These are phyloP conservation scores for Entelurus aequoreus DNA, from an alignment of 2,113 vertebrate species.

Conservation along the genomic window DNA sequence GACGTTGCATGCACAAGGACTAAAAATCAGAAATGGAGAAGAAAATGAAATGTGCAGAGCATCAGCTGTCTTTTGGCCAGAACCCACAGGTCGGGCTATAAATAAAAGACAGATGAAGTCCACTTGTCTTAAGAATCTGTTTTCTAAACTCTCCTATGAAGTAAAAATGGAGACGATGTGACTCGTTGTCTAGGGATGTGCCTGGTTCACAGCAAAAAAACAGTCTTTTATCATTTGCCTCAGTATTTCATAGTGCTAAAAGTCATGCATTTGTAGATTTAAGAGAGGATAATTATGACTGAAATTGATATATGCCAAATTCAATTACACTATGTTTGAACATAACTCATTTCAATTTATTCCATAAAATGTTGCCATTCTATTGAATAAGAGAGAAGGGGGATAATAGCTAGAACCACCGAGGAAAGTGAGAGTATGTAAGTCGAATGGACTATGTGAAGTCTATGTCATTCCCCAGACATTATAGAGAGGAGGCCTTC, in stretches of 20 bases:
- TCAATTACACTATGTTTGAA: background rate
- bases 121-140: slow-evolving; percentile 53
- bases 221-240: background rate
- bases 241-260: background rate
- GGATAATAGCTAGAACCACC: slow-evolving; percentile 5
- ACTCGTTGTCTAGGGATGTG: slow-evolving; percentile 5
- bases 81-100: slow-evolving; percentile 56
- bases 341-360: background rate
- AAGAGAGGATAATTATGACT: background rate
- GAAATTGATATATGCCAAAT: background rate
- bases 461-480: slow-evolving; percentile 42
- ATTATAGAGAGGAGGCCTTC: slow-evolving; percentile 24
- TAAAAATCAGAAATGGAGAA: slow-evolving; percentile 38
- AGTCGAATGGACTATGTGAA: slow-evolving; percentile 33
- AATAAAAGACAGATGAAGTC: slow-evolving; percentile 62
- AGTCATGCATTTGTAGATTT: background rate
- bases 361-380: slow-evolving; percentile 6
- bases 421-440: slow-evolving; percentile 29
- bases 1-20: no score
- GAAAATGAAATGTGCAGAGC: slow-evolving; percentile 51
- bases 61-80: slow-evolving; percentile 58
- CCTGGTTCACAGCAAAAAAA: background rate
- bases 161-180: slow-evolving; percentile 32
- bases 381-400: slow-evolving; percentile 13
- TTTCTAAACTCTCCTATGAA: slow-evolving; percentile 42